phyloP scores from a whole-genome alignment of 64 coral and sea anemone species.

The Porites australiensis region DNA sequence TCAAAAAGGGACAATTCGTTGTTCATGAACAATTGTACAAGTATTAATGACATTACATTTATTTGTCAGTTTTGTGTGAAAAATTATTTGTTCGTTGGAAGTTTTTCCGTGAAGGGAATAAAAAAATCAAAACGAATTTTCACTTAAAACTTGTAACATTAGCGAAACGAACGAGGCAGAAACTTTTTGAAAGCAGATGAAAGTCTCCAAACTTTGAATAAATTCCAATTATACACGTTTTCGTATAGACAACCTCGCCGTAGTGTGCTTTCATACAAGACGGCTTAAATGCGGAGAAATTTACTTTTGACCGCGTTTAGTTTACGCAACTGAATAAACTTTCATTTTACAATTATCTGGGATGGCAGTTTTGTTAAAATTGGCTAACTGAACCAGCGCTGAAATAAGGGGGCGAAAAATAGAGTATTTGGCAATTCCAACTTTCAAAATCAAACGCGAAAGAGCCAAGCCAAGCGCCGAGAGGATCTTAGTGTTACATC shows the following conservation, averaged over 20 bases:
- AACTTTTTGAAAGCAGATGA: too few relatives aligned
- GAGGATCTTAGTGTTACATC: too few relatives aligned
- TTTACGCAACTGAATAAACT: slow-evolving; percentile 3
- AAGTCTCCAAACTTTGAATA: too few relatives aligned
- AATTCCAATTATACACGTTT: background rate
- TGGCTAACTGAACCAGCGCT: background rate
- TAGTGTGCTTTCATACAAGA: background rate
- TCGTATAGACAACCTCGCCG: background rate
- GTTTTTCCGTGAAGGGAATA: too few relatives aligned
- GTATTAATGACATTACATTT: background rate
- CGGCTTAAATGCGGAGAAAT: slow-evolving; percentile 16
- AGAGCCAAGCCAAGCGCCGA: too few relatives aligned
- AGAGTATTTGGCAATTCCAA: too few relatives aligned
- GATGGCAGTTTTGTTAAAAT: background rate
- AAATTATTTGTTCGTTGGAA: background rate
- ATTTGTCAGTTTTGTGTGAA: background rate
- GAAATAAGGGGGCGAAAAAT: background rate
- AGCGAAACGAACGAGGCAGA: too few relatives aligned
- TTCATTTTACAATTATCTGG: background rate
- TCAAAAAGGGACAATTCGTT: background rate
- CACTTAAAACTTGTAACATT: too few relatives aligned
- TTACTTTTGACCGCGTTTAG: slow-evolving; percentile 11
- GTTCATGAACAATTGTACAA: background rate
- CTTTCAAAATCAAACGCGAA: too few relatives aligned
- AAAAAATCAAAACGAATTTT: too few relatives aligned